phyloP scores from a whole-genome alignment of 2,888 invertebrate genomes.

The Drosophila borealis region DNA sequence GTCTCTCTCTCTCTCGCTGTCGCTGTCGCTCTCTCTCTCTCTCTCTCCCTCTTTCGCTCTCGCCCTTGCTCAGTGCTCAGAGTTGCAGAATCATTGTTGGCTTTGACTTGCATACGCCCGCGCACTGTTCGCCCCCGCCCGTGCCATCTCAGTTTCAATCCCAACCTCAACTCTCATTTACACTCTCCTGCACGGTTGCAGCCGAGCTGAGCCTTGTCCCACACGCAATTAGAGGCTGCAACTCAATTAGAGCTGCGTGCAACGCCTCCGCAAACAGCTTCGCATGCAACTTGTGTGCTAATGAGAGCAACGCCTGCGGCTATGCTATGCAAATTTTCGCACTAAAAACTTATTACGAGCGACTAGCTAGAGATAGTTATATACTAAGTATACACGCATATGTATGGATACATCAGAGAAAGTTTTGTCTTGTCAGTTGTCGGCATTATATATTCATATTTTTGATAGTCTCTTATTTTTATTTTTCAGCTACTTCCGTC shows the following conservation, averaged over 20 bases:
- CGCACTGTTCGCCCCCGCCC: background rate
- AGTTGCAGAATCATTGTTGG: conserved; percentile 10
- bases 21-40: background rate
- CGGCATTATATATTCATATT: no score
- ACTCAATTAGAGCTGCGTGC: conserved; percentile 65
- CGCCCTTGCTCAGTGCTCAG: no score
- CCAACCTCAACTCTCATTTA: conserved; percentile 16
- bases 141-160: conserved; percentile 11
- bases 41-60: background rate
- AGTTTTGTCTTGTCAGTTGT: no score
- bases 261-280: conserved; percentile 32
- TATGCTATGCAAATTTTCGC: conserved; percentile 51
- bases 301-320: conserved; percentile 52
- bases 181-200: conserved; percentile 26
- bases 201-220: conserved; percentile 25
- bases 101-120: conserved; percentile 4
- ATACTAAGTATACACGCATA: background rate
- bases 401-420: background rate
- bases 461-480: no score
- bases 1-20: background rate
- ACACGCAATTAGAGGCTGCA: conserved; percentile 58
- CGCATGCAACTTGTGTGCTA: conserved; percentile 43
- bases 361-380: background rate
- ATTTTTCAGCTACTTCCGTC: no score
- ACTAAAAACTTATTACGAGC: background rate